These are phyloP conservation scores for Halictus ligatus DNA, from an alignment of 2,888 invertebrate genomes.

Conservation along the genomic window DNA sequence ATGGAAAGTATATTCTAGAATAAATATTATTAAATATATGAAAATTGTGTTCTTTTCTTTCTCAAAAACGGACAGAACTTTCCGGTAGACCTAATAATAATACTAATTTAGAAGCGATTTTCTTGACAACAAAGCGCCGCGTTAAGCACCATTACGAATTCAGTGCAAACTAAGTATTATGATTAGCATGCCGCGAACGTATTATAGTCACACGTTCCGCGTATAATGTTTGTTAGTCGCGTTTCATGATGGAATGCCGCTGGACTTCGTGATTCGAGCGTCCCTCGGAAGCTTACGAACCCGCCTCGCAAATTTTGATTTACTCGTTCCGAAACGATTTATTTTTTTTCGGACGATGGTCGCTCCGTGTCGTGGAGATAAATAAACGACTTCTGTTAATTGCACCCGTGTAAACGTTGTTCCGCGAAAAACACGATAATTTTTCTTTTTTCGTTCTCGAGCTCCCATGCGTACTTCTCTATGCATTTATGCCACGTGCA, in stretches of 20 bases:
- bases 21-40: too few species aligned
- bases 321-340: not conserved
- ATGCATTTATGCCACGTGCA: not conserved
- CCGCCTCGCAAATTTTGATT: conserved; percentile 22
- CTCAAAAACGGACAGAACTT: too few species aligned
- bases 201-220: conserved; percentile 2
- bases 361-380: not conserved
- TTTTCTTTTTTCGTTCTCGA: not conserved
- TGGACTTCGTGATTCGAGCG: conserved; percentile 27
- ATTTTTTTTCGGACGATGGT: not conserved
- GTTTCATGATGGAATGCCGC: conserved; percentile 3
- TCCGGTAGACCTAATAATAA: too few species aligned
- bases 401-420: not conserved
- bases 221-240: conserved; percentile 20
- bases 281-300: not conserved
- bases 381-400: not conserved
- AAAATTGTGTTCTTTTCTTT: too few species aligned
- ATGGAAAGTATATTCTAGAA: too few species aligned
- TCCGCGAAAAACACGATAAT: not conserved
- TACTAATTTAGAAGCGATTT: not conserved
- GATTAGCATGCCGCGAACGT: not conserved
- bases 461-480: not conserved
- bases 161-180: conserved; percentile 20
- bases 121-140: not conserved
- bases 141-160: conserved; percentile 4